These are phyloP conservation scores for Poecile montanus DNA, from an alignment of 2,797 vertebrate species.

Conservation along the genomic window DNA sequence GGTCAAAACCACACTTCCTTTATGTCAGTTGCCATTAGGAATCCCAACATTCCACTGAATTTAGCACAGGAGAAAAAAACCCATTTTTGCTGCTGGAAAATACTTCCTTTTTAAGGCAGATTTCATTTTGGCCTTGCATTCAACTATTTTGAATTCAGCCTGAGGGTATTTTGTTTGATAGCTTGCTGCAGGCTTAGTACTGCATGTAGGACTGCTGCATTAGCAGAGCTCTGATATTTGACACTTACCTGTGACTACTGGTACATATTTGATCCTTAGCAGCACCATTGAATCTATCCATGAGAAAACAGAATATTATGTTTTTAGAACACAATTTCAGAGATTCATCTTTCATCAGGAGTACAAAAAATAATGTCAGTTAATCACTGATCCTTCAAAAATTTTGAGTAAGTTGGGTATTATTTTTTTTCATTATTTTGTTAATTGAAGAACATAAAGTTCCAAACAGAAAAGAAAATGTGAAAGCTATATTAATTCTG, in stretches of 20 bases:
- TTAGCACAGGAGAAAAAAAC: not conserved
- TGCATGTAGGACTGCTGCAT: not conserved
- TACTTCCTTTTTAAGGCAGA: not conserved
- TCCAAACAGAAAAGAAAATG: not conserved
- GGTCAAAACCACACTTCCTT: not conserved
- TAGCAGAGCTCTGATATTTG: conserved; percentile 23
- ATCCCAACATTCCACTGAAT: not conserved
- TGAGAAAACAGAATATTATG: not conserved
- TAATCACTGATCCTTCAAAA: not conserved
- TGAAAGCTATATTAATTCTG: not conserved
- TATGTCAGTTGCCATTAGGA: not conserved
- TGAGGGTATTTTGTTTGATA: conserved; percentile 3
- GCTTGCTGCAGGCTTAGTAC: not conserved
- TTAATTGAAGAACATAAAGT: not conserved
- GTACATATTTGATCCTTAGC: not conserved
- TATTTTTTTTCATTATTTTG: not conserved
- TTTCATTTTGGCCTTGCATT: not conserved
- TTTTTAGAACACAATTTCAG: not conserved
- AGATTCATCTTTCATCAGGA: not conserved
- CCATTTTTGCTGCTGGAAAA: not conserved
- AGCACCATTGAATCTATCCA: not conserved
- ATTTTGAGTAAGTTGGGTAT: not conserved
- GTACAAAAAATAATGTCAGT: not conserved
- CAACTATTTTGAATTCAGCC: not conserved
- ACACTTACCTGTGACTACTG: not conserved